Conservation (phyloP, 2,797 vertebrate genomes). For the Lagodon rhomboides region DNA sequence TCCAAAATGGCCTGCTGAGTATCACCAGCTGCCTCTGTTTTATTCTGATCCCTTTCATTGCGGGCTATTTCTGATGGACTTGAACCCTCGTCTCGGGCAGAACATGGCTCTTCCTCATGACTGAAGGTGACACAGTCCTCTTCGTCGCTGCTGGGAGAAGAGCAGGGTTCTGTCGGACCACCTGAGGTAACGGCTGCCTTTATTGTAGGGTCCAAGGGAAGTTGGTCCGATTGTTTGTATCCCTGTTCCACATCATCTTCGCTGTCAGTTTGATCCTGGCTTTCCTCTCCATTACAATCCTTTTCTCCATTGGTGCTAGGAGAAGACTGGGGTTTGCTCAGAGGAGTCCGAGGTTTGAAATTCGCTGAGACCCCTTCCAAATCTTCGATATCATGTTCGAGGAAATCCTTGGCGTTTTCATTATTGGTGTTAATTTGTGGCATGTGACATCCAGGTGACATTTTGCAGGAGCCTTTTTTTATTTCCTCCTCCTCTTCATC, state of each 20-base stretch:
- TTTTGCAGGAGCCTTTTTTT: neutral
- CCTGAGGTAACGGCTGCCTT: neutral
- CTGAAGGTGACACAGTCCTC: constrained; percentile 24
- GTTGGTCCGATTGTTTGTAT: constrained; percentile 13
- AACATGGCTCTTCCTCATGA: neutral
- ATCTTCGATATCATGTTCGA: neutral
- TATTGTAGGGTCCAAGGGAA: constrained; percentile 8
- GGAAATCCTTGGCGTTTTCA: neutral
- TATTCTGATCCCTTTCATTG: constrained; percentile 30
- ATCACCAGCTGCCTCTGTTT: constrained; percentile 16
- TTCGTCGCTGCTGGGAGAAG: constrained; percentile 39
- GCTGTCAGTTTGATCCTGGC: constrained; percentile 3
- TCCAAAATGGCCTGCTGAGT: constrained; percentile 71
- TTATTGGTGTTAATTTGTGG: neutral
- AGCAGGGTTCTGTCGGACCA: constrained; percentile 17
- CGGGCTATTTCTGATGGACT: neutral
- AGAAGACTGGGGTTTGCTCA: neutral
- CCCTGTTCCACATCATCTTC: constrained; percentile 5
- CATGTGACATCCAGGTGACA: neutral
- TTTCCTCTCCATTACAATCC: constrained; percentile 12
- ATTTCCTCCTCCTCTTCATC: neutral
- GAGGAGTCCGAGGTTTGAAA: neutral
- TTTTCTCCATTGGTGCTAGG: constrained; percentile 5
- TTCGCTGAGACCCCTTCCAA: neutral
- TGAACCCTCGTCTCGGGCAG: constrained; percentile 2